phyloP scores from a whole-genome alignment of 2,113 vertebrate genomes.

The Trogon surrucura region DNA sequence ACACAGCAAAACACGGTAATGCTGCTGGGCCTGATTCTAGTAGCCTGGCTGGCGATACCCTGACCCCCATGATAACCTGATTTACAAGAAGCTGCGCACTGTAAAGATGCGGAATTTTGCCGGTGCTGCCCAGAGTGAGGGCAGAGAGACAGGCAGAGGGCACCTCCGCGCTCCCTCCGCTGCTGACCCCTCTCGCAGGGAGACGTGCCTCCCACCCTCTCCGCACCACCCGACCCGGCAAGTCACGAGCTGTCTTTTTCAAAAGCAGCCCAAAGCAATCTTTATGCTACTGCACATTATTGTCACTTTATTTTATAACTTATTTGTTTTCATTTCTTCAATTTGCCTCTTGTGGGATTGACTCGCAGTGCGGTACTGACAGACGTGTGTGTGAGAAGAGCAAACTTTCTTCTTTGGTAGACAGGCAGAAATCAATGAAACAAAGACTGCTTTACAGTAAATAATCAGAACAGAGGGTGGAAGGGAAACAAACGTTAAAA shows the following conservation, averaged over 20 bases:
- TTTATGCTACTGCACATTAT: constrained; percentile 60
- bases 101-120: not conserved
- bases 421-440: constrained; percentile 50
- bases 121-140: not conserved
- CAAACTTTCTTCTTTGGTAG: constrained; percentile 31
- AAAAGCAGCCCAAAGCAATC: constrained; percentile 60
- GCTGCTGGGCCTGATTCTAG: not conserved
- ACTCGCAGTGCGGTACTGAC: constrained; percentile 35
- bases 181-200: not conserved
- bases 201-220: not conserved
- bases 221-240: not conserved
- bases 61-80: not conserved
- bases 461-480: not conserved
- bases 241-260: constrained; percentile 28
- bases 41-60: not conserved
- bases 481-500: constrained; percentile 13
- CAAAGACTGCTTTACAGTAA: constrained; percentile 15
- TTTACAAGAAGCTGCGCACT: not conserved
- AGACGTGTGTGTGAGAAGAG: constrained; percentile 2
- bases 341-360: constrained; percentile 52
- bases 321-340: constrained; percentile 69
- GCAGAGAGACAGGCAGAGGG: not conserved
- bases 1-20: not conserved
- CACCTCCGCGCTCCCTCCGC: too few species aligned
- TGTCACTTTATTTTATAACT: constrained; percentile 66